These are phyloP conservation scores for Rhyacophila brunnea DNA, from an alignment of 1,140 invertebrate species.

Conservation along the genomic window DNA sequence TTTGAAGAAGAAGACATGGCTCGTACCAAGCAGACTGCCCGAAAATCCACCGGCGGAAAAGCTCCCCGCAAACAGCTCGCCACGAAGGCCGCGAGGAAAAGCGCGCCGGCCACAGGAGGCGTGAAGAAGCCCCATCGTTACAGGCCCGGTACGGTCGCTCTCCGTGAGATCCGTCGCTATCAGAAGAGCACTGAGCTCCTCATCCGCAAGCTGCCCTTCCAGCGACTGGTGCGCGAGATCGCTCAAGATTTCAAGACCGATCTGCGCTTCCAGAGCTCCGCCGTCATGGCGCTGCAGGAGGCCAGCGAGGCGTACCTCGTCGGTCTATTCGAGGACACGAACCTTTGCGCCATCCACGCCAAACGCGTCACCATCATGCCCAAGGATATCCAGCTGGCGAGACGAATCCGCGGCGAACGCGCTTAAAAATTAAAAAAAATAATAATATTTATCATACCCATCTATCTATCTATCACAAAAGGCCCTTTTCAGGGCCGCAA, in stretches of 20 bases:
- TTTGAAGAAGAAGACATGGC: constrained; percentile 42
- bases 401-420: no score
- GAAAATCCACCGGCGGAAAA: constrained; percentile 83
- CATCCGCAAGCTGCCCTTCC: constrained; percentile 82
- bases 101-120: constrained; percentile 80
- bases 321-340: constrained; percentile 90
- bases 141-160: constrained; percentile 78
- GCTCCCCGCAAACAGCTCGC: constrained; percentile 76
- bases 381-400: no score
- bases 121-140: constrained; percentile 80
- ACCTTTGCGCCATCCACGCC: constrained; percentile 91
- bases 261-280: constrained; percentile 67
- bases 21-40: constrained; percentile 85
- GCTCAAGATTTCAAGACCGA: constrained; percentile 81
- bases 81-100: constrained; percentile 76
- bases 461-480: no score
- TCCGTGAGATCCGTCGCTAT: constrained; percentile 79
- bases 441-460: no score
- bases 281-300: constrained; percentile 58
- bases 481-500: no score
- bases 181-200: constrained; percentile 76
- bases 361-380: constrained; percentile 91
- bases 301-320: constrained; percentile 89
- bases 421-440: no score
- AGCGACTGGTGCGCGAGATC: constrained; percentile 82